Evolutionary conservation across 2,113 vertebrate species (phyloP).

Genomic region (Peromyscus californicus): DNA sequence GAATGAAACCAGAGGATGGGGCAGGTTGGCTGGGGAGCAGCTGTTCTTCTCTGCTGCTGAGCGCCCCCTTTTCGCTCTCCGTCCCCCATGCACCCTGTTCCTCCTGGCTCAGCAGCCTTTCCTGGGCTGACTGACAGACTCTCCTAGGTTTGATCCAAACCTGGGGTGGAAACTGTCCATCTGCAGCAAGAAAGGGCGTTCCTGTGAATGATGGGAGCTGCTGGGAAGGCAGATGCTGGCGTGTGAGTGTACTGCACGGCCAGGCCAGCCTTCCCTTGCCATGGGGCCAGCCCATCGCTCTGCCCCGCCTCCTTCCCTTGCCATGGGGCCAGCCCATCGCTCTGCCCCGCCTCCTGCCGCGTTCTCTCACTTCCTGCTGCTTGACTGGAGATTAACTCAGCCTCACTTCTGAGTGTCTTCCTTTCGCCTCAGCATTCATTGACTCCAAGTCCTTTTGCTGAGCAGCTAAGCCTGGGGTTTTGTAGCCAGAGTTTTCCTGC

Average conservation of each 20-base stretch:
- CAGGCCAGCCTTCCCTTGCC: background rate
- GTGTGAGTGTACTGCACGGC: background rate
- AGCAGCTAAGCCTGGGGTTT: background rate
- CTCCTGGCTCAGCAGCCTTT: background rate
- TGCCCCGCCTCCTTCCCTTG: too few species aligned
- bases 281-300: too few species aligned
- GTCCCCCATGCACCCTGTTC: background rate
- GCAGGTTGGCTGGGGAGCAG: background rate
- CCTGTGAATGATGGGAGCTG: background rate
- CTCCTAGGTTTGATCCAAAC: background rate
- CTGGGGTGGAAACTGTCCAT: background rate
- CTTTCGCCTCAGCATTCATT: background rate
- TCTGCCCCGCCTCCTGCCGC: too few species aligned
- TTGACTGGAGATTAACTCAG: background rate
- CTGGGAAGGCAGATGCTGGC: background rate
- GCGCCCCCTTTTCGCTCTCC: accelerated
- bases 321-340: too few species aligned
- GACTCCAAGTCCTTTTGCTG: background rate
- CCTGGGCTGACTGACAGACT: background rate
- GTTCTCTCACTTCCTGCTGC: background rate
- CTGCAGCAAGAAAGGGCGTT: background rate
- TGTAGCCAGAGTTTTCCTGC: too few species aligned
- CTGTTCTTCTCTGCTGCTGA: background rate
- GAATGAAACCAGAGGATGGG: accelerated
- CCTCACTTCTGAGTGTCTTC: background rate